Base-by-base conservation (phyloP, 2,888 invertebrate species). In the Drosophila leonis region DNA sequence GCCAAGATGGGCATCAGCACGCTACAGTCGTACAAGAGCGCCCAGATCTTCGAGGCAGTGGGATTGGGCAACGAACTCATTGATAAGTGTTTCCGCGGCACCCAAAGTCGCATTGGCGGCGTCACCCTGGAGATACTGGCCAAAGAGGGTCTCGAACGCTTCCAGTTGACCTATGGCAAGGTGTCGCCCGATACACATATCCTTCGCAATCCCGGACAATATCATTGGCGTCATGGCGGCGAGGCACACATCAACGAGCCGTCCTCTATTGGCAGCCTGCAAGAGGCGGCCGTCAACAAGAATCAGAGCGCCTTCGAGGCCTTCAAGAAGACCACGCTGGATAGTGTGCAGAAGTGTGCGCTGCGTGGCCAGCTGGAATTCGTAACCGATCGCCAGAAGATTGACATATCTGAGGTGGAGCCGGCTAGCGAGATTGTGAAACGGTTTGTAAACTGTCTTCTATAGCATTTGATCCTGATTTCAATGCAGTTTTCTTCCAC, bases 1-100 rank as follows among this genome's bases (percentile, higher is more conserved):
- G 99, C 99, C 7, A 99, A 99, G 93, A 99, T 99, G 99, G 99
- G 99, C 65, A 99, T 99, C 91, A 98, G 98, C 65, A 99, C 99
- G 0, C 94, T 99, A 44, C 99, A 99, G 92, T 99, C 98, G 0
- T 99, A 99, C 94, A 99, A 99, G 94, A 98, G 98, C 75, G 99
- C 99, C 0, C 99, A 99, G 94, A 99, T 99, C 87, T 99, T 99
- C 92, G 99, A 99, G 93, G 99, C 99, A 0, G 98, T 99, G 12
- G 99, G 99, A 0, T 93, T 99, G 52, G 96, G 97, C 42, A 95
- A 96, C 69, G 98, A 99, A 89, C 97, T 99, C 0, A 95, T 99
- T 71, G 97, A 98, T 66, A 97, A 97, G 90, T 99, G 99, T 93
- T 99, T 99, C 94, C 97, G 94, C 93, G 95, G 95, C 74, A 95